Base-by-base conservation (phyloP, 2,113 vertebrate species). In the Pogonocichla stellata region DNA sequence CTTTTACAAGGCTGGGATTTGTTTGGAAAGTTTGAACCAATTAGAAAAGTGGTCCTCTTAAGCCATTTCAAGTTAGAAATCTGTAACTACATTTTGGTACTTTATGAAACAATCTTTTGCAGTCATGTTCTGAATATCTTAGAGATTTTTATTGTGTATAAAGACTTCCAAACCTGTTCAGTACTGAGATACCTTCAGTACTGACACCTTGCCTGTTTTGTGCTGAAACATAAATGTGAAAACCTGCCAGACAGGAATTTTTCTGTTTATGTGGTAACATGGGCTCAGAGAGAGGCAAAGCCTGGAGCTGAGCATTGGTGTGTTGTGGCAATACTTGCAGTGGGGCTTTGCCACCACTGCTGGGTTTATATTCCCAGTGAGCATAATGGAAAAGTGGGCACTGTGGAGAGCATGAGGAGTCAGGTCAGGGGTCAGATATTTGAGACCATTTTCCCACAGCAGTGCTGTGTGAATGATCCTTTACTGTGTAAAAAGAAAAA, bases 401-500 rank as follows among this genome's bases (percentile, higher is more conserved):
- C 81, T 71, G 77, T 24, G 77, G 75, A 96, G 96, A 96, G 96
- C 95, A 79, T 95, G 97, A 98, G 98, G 98, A 98, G 97, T 97
- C 96, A 92, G 98, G 98, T 97, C 98, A 99, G 96, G 98, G 98
- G 98, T 98, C 98, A 98, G 98, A 98, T 98, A 98, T 97, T 93
- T 98, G 97, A 98, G 98, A 98, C 97, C 97, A 96, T 98, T 98
- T 98, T 98, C 98, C 97, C 97, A 97, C 97, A 98, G 96, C 92
- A 38, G 88, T 96, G 97, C 97, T 95, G 94, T 98, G 96, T 48
- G 97, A 98, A 95, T 97, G 97, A 98, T 98, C 97, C 96, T 97
- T 97, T 95, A 97, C 97, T 98, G 96, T 98, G 97, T 97, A 97
- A 80, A 94, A 95, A 96, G 94, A 72, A 48, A 54, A 96, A 89